Evolutionary conservation across 1,140 invertebrate genomes (phyloP).

Genomic region (Ceratina japonica): DNA sequence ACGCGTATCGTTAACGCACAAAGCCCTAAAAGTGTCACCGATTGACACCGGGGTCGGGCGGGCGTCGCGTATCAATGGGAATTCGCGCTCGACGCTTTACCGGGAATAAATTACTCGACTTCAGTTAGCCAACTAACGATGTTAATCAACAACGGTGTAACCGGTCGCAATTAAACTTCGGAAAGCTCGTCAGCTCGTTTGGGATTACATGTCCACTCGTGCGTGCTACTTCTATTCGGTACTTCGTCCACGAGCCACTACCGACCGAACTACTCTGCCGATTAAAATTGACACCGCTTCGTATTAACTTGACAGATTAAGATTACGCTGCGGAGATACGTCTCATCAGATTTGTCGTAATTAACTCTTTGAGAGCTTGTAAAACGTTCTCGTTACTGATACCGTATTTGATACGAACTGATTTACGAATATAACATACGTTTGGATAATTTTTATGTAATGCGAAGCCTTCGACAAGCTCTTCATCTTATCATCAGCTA

Average conservation of each 20-base stretch:
- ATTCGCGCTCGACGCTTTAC: constrained; percentile 16
- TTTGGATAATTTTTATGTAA: too few species aligned
- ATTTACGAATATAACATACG: too few species aligned
- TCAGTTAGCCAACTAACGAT: constrained; percentile 40
- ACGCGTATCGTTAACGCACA: constrained; percentile 3
- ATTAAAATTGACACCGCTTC: constrained; percentile 15
- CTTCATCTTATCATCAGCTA: too few species aligned
- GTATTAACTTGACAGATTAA: neutral
- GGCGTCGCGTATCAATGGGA: constrained; percentile 30
- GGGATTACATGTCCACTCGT: constrained; percentile 33
- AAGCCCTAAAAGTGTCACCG: constrained; percentile 13
- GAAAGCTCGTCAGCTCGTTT: constrained; percentile 18
- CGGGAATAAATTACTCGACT: constrained; percentile 44
- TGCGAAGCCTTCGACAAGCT: too few species aligned
- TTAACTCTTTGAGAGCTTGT: too few species aligned
- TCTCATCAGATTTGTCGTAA: neutral
- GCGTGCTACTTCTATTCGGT: constrained; percentile 23
- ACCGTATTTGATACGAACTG: too few species aligned
- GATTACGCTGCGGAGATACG: neutral
- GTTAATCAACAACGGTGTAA: constrained; percentile 48
- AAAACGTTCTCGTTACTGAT: too few species aligned
- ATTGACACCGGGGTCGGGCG: constrained; percentile 22
- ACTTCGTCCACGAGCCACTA: neutral
- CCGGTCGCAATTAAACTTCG: constrained; percentile 47
- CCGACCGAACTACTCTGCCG: neutral